Evolutionary conservation across 2,113 vertebrate species (phyloP), one percentile per base, ranked within the genome.

Genomic region (Cryptotis parvus): DNA sequence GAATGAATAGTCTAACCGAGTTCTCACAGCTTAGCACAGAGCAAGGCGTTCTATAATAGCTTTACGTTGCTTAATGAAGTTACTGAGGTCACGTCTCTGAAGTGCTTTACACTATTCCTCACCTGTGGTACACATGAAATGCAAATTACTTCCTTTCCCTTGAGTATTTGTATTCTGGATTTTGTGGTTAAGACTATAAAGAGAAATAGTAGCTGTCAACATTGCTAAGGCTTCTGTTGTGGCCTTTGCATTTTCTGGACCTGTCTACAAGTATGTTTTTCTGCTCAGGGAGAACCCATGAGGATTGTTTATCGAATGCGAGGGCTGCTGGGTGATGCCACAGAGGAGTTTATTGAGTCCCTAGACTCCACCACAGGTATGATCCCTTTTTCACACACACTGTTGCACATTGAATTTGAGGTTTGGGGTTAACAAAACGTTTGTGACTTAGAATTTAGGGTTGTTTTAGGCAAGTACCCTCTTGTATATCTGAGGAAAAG

Each of bases 291-390:
- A 65, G 99, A 99, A 92, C 99, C 99, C 6, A 99, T 99, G 99
- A 99, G 99, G 97, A 99, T 99, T 91, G 99, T 99, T 77, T 99
- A 99, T 95, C 98, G 99, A 65, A 99, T 99, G 99, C 98, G 99
- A 84, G 99, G 99, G 35, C 97, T 99, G 70, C 97, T 99, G n/a
- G 99, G 99, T 55, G 99, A 99, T 92, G 99, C 99, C 24, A 99
- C 99, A 0, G 99, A 99, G 95, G 99, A 99, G 97, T 99, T 99
- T 96, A 99, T 99, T 0, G 99, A 99, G 96, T 99, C 99, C 35
- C 97, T 99, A 69, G 99, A 99, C 96, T 99, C 99, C 16, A 99
- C 99, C 35, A 99, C 99, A 98, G 99, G 99, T 99, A 97, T 65
- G 11, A 31, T 22, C 77, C 61, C 86, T 95, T 91, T 49, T 74